Base-by-base conservation (phyloP, 2,888 invertebrate species). In the Conistra vaccinii region DNA sequence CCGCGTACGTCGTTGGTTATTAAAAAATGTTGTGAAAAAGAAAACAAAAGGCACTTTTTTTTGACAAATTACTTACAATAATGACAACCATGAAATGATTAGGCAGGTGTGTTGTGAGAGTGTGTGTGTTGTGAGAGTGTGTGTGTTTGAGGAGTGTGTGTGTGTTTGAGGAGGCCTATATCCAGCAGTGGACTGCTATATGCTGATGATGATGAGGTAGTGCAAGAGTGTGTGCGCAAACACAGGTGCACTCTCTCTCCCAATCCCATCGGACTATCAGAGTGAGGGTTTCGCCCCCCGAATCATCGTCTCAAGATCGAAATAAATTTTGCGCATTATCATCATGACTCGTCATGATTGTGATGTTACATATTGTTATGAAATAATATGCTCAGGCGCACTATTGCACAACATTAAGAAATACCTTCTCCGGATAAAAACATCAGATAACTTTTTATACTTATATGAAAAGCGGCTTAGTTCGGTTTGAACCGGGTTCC, bases 341-440 rank as follows among this genome's bases (percentile, higher is more conserved):
- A 45, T 35, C 53, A 26, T 63, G 72, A 62, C 53, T 6, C 32
- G 6, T 14, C 29, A 55, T 48, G n/a, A n/a, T n/a, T n/a, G 35
- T 26, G 23, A 48, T 69, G 32, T 72, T 48, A 58, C 72, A 17
- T 58, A 70, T 9, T 70, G 14, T 73, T 70, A 70, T 60, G 60
- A 51, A 70, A 72, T 72, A 69, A 48, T n/a, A 71, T 58, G 35
- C n/a, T 32, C 6, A 60, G 58, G 69, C 35, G 35, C 29, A 58
- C 14, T n/a, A 63, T 75, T 73, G 45, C 74, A 39, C 63, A 73
- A 75, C 20, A 73, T 63, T 58, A 63, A 4, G 48, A 57, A 65
- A 75, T 26, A 26, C 55, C 26, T 26, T 26, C 55, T 55, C 55
- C 12, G 4, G 26, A 72, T 39, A 29, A 58, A 26, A 17, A 29